Conservation (phyloP, 2,888 invertebrate species). For the Pocota personata region DNA sequence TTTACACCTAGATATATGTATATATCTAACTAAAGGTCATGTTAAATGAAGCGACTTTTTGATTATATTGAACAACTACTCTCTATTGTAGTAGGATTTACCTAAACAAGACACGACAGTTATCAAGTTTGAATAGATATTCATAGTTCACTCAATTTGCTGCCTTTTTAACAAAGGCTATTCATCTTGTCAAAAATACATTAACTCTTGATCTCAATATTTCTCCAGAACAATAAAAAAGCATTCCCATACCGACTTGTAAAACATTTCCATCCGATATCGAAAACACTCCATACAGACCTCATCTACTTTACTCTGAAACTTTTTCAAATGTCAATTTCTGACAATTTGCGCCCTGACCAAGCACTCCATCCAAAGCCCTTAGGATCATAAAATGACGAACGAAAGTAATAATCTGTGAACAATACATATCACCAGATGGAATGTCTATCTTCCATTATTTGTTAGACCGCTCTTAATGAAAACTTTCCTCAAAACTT, state of each 20-base stretch:
- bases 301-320: background rate
- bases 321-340: background rate
- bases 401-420: background rate
- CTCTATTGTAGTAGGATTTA: too few relatives aligned
- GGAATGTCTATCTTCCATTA: background rate
- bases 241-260: background rate
- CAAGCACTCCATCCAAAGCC: background rate
- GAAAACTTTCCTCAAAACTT: conserved; percentile 19
- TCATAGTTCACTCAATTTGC: too few relatives aligned
- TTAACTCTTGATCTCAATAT: background rate
- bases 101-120: too few relatives aligned
- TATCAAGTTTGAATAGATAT: too few relatives aligned
- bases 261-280: background rate
- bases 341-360: background rate
- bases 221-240: background rate
- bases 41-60: too few relatives aligned
- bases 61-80: too few relatives aligned
- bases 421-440: background rate
- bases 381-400: background rate
- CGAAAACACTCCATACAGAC: background rate
- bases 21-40: too few relatives aligned
- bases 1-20: too few relatives aligned
- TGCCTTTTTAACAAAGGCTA: background rate
- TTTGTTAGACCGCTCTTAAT: conserved; percentile 3
- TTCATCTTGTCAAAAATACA: background rate